Base-by-base conservation (phyloP, 2,888 invertebrate species). In the Cristatella mucedo region DNA sequence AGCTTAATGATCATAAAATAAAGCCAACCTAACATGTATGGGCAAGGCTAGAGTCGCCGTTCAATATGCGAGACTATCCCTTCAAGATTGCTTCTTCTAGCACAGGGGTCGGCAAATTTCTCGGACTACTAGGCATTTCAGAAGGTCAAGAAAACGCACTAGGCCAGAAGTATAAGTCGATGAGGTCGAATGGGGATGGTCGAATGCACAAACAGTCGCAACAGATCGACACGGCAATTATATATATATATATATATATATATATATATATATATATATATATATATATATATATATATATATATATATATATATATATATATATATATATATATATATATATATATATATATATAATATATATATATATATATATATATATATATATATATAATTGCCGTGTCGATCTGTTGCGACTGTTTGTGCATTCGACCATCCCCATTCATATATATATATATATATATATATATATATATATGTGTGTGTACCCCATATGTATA, bases 321-420 rank as follows among this genome's bases (percentile, higher is more conserved):
- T n/a, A 39, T 38, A 38, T 21, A 38, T 40, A 36, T 40, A 38
- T 38, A 38, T 38, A 37, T 40, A 24, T 21, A 38, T 40, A 38
- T 40, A 21, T 38, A 38, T 40, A 40, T 40, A 40, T 38, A 38
- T 40, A 40, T 2, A 40, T 40, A 40, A n/a, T 40, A 40, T 40
- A 40, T 38, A 40, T 40, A 40, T 38, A 2, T 36, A 18, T 37
- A 36, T 40, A 36, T 38, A 38, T 36, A 38, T 38, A 38, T 38
- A 40, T 38, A 40, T 40, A 38, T 2, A 2, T 40, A 38, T 40
- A 40, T 38, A 15, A 22, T 26, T 9, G n/a, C 26, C 26, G n/a
- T 26, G 26, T 9, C n/a, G 9, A 26, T 26, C 9, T 26, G 9
- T 11, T 9, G 9, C 26, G n/a, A n/a, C 26, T 26, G 26, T 9